Evolutionary conservation across 2,888 invertebrate genomes (phyloP), one percentile per base, ranked within the genome.

Genomic region (Drosophila meridionalis): DNA sequence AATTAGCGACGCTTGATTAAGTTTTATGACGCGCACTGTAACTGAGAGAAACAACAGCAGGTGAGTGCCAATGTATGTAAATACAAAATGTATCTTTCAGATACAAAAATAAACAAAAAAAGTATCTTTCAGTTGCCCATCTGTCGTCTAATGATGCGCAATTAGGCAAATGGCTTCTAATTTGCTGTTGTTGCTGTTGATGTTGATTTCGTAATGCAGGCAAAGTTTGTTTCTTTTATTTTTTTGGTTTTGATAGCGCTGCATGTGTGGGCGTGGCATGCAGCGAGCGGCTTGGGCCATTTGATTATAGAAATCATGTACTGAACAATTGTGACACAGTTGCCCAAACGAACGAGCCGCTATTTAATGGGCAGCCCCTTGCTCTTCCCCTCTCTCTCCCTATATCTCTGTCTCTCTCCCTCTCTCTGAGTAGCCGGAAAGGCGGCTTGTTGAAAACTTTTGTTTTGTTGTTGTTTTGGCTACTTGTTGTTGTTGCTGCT

Each of bases 1-100:
- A 85, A 87, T 88, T 87, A 88, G 87, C 81, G 65, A 88, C 71
- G 84, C 82, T 79, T 87, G 87, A 87, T 87, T 86, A 84, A 87
- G 62, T 84, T 88, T 87, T 88, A 84, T 79, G 73, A 84, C 68
- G 70, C 71, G 34, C 62, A 62, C 73, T 61, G 65, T 76, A 83
- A 85, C 67, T 73, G 73, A 69, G 71, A 73, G 73, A 50, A 47
- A 73, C 78, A 73, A 79, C 68, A 66, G 52, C 69, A 70, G 68
- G 69, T 69, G 69, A 58, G 67, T 42, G 8, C 30, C 52, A 32
- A 43, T 5, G 42, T 1, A 34, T 26, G 42, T 42, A 67, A 40
- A 53, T 50, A 64, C 42, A 50, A 57, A 58, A 47, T 50, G 57
- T 64, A 64, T 55, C 36, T 60, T 30, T 30, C 45, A 55, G 55